Evolutionary conservation across 2,888 invertebrate genomes (phyloP), one percentile per base, ranked within the genome.

Genomic region (Diabrotica balteata): DNA sequence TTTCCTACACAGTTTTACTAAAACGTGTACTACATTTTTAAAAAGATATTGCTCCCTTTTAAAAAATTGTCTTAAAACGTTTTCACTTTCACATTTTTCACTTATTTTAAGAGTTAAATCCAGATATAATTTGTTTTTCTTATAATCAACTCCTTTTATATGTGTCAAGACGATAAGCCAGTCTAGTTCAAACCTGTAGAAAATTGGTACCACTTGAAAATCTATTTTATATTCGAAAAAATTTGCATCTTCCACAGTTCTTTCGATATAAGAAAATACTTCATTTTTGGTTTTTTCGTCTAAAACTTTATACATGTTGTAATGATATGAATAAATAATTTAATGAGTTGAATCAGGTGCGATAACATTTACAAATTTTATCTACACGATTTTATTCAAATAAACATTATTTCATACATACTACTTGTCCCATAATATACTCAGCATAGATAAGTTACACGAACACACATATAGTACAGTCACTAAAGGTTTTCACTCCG

Each of bases 201-300:
- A 17, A 45, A 7, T 7, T 32, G 9, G 7, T 4, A 8, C 9
- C 8, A 10, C 50, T 10, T 9, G 45, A 22, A 68, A 22, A 22
- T 54, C 50, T 5, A 52, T 64, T 52, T 54, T 51, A 51, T 64
- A 68, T 43, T 64, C 50, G 32, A 45, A 57, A 43, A 68, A 60
- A 43, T 63, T 68, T n/a, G 50, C 47, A 22, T 63, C 57, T 68
- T 63, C 68, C 8, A 64, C 55, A 5, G 64, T 9, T n/a, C 50
- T 50, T 46, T 63, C 68, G 17, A 68, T 52, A 6, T 22, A 47
- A 5, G 68, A 68, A 52, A 60, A 68, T 46, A 63, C 51, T 44
- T 68, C 60, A n/a, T 68, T 61, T 60, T 62, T 62, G 8, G 67
- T 59, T 7, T 22, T 50, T 45, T 63, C 63, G 42, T 67, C 67